These are phyloP conservation scores for Melipona beecheii DNA, from an alignment of 2,888 invertebrate species.

Conservation along the genomic window DNA sequence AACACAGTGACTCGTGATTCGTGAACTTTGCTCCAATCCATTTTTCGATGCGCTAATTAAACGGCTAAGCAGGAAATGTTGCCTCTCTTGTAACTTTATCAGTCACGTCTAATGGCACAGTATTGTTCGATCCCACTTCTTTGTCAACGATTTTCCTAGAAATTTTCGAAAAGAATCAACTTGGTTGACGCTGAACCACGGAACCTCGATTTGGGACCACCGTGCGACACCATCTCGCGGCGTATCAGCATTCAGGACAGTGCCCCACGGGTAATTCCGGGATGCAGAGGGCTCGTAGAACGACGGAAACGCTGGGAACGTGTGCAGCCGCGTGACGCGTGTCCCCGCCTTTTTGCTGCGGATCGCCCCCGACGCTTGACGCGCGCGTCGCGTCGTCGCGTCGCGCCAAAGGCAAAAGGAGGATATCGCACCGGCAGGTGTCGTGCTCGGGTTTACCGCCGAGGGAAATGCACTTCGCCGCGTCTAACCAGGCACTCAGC, in stretches of 20 bases:
- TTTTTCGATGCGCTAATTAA: too few relatives aligned
- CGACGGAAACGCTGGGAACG: neutral
- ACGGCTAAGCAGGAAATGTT: too few relatives aligned
- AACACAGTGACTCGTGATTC: too few relatives aligned
- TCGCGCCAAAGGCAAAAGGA: conserved; percentile 46
- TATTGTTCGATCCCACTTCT: too few relatives aligned
- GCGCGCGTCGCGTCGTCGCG: neutral
- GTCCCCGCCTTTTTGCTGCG: conserved; percentile 34
- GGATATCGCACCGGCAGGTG: conserved; percentile 61
- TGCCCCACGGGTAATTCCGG: conserved; percentile 38
- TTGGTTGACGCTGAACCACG: too few relatives aligned
- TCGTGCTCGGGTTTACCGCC: conserved; percentile 47
- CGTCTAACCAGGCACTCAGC: conserved; percentile 42
- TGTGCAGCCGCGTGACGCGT: conserved; percentile 10
- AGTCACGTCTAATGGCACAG: too few relatives aligned
- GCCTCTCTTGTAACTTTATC: too few relatives aligned
- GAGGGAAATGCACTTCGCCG: conserved; percentile 52
- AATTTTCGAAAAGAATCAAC: too few relatives aligned
- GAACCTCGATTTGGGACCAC: too few relatives aligned
- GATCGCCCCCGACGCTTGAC: conserved; percentile 12
- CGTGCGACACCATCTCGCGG: neutral
- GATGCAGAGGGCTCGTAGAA: neutral
- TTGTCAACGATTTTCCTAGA: too few relatives aligned
- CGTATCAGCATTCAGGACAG: neutral
- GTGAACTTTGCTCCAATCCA: too few relatives aligned